phyloP scores from a whole-genome alignment of 1,140 invertebrate genomes.

The Hermetia illucens region DNA sequence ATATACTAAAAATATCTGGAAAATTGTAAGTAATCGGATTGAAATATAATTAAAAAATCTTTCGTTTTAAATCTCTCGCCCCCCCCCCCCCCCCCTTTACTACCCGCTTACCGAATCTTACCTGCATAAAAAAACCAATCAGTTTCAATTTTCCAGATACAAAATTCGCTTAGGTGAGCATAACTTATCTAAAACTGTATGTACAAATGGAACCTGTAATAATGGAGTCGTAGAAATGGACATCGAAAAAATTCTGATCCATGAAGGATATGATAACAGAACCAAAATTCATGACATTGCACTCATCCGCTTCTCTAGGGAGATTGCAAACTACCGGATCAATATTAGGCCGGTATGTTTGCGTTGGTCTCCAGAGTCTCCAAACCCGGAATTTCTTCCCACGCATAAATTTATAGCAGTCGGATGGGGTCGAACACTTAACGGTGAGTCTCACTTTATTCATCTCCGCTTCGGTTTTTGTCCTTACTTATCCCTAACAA shows the following conservation, averaged over 20 bases:
- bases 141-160: slow-evolving; percentile 15
- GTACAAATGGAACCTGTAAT: slow-evolving; percentile 15
- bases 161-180: slow-evolving; percentile 46
- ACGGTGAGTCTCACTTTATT: slow-evolving; percentile 13
- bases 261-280: slow-evolving; percentile 22
- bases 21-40: slow-evolving; percentile 16
- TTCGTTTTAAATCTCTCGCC: background rate
- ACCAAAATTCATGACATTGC: slow-evolving; percentile 52
- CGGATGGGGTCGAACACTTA: slow-evolving; percentile 53
- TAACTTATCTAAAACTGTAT: slow-evolving; percentile 28
- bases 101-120: background rate
- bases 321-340: slow-evolving; percentile 52
- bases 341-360: slow-evolving; percentile 64
- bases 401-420: slow-evolving; percentile 39
- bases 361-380: slow-evolving; percentile 32
- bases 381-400: slow-evolving; percentile 16
- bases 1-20: slow-evolving; percentile 15
- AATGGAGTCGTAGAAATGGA: slow-evolving; percentile 17
- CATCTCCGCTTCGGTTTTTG: background rate
- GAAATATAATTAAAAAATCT: background rate
- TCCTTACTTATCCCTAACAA: background rate
- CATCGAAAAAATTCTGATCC: slow-evolving; percentile 24
- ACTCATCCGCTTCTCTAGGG: slow-evolving; percentile 50
- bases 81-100: too few relatives aligned
- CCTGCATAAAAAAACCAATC: background rate